Base-by-base conservation (phyloP, 2,888 invertebrate genomes). In the Pyrochroa serraticornis region DNA sequence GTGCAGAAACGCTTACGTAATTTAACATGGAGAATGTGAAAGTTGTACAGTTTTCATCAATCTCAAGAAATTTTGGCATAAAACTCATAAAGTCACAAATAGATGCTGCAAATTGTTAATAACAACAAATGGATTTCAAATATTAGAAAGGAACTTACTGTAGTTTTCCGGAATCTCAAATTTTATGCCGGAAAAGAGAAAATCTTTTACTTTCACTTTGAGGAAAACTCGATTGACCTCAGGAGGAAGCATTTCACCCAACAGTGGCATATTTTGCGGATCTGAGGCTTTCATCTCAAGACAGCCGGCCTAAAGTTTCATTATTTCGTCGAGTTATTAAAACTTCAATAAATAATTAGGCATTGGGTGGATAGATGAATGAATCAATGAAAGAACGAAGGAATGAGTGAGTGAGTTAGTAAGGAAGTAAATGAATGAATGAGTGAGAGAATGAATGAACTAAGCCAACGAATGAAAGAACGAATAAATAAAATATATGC, bases 141-240 rank as follows among this genome's bases (percentile, higher is more conserved):
- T 36, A 36, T 6, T 36, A 36, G 22, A 3, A 22, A 22, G 22
- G 22, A 22, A 42, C 30, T 32, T 31, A 43, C 43, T 9, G 12
- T 43, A 43, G 30, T 43, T 43, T 43, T 43, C 31, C 7, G 43
- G 43, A 32, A 43, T 88, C 45, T 85, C 82, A 67, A 82, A 31
- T 8, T 8, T 13, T 8, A 31, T 10, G 1, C 32, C 43, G 10
- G 12, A 8, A 10, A 43, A 43, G 8, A 43, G 2, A 12, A 43
- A n/a, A 32, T 43, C 43, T 3, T 7, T 31, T 12, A 43, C 32
- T 31, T 43, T 31, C 5, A 7, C 7, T 3, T 9, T 31, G 1
- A 43, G 14, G 3, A 43, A 43, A 6, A 32, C 6, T 8, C 33
- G 8, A 8, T 3, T 10, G 6, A 43, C 8, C 5, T 43, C 13